Evolutionary conservation across 2,797 vertebrate species (phyloP), one percentile per base, ranked within the genome.

Genomic region (Pampus argenteus): DNA sequence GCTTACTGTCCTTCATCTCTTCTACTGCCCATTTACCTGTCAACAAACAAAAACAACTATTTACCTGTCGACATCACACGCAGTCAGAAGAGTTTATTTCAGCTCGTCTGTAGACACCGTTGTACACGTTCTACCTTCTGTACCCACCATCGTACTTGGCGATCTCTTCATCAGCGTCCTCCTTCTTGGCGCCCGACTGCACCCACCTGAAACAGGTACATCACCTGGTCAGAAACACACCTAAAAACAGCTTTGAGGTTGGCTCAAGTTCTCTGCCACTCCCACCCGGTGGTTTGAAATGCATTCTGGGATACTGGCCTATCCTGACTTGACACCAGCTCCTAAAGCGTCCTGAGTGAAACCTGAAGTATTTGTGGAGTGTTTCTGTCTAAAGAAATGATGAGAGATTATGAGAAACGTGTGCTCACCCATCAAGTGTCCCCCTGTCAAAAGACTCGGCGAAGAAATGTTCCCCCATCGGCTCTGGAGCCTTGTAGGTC

Each of bases 1-100:
- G 96, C 74, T 97, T 98, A 0, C 93, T 93, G 70, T 99, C 96
- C 85, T 95, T 97, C 97, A 99, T 97, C 71, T 99, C 98, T 82
- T 97, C 95, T 65, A 99, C 96, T 48, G 94, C 94, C 98, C 98
- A 99, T 91, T 98, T 95, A 86, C 98, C 98, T 99, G 81, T 17
- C 0, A 13, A 48, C 0, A 17, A 11, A 34, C 3, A 5, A 4
- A 22, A 60, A n/a, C 59, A 54, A 55, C 20, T 13, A 47, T 23
- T 20, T 22, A 66, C 40, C 38, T 18, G 23, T 15, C 17, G 10
- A 14, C 51, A 59, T 9, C 5, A 50, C 8, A n/a, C 6, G 31
- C 9, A 40, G 10, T 14, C n/a, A 23, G 22, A 9, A 31, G 29
- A 9, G 29, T 31, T 31, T 31, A 9, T 31, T 17, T 40, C 1